Conservation (phyloP, 2,797 vertebrate species). For the Acanthornis magna region DNA sequence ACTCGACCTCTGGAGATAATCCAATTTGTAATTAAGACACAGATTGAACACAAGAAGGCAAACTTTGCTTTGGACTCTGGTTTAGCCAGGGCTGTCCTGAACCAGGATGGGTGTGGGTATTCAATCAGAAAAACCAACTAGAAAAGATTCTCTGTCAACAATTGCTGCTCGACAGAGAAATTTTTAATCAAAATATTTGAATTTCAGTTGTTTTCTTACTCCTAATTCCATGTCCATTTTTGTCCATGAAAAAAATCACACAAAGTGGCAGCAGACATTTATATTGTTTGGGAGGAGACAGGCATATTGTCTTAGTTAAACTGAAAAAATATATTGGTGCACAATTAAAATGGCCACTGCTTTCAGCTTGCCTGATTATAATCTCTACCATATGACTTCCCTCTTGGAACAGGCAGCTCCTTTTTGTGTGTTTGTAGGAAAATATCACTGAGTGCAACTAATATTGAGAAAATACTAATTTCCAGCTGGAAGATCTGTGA, state of each 20-base stretch:
- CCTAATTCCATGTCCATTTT: background rate
- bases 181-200: background rate
- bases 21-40: background rate
- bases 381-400: constrained; percentile 26
- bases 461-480: background rate
- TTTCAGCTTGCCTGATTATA: constrained; percentile 36
- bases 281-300: background rate
- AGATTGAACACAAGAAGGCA: background rate
- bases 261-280: background rate
- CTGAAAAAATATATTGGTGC: background rate
- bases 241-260: background rate
- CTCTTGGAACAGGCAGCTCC: background rate
- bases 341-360: constrained; percentile 30
- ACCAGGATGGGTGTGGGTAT: background rate
- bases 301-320: background rate
- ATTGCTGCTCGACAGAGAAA: background rate
- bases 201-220: background rate
- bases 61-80: background rate
- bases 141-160: background rate
- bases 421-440: background rate
- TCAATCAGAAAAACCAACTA: background rate
- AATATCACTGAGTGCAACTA: background rate
- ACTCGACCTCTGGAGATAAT: background rate
- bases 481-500: background rate
- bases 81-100: background rate